These are phyloP conservation scores for Macrocentrus cingulum DNA, from an alignment of 1,140 invertebrate species.

Conservation along the genomic window DNA sequence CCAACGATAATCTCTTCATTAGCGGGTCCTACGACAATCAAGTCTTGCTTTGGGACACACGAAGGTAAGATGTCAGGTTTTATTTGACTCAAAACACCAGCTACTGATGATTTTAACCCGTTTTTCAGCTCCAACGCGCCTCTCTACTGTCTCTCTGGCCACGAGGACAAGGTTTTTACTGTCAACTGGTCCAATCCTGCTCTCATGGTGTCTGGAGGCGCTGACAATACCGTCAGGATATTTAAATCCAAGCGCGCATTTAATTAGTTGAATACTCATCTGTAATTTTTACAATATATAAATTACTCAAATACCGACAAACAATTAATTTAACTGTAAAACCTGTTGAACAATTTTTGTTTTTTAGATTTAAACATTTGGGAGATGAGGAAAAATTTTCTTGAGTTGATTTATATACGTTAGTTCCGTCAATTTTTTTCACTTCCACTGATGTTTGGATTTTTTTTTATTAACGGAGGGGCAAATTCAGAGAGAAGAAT, in stretches of 20 bases:
- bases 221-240: conserved; percentile 91
- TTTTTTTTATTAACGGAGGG: no score
- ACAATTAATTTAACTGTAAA: no score
- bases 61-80: conserved; percentile 73
- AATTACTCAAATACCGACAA: no score
- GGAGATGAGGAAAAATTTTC: no score
- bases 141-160: conserved; percentile 89
- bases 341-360: no score
- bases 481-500: no score
- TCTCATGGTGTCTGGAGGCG: conserved; percentile 86
- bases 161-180: conserved; percentile 91
- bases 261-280: no score
- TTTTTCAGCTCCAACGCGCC: conserved; percentile 83
- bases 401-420: no score
- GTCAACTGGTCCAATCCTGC: conserved; percentile 91
- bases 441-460: no score
- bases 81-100: background rate
- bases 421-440: no score
- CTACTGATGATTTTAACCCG: conserved; percentile 4
- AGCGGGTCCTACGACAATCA: conserved; percentile 91
- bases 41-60: conserved; percentile 91
- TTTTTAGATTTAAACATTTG: no score
- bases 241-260: conserved; percentile 67
- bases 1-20: conserved; percentile 83
- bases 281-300: no score